Percentiles rank a stretch among this genome's conserved stretches.
phyloP scores from a whole-genome alignment of 2,113 vertebrate genomes.

The Stegastes partitus region DNA sequence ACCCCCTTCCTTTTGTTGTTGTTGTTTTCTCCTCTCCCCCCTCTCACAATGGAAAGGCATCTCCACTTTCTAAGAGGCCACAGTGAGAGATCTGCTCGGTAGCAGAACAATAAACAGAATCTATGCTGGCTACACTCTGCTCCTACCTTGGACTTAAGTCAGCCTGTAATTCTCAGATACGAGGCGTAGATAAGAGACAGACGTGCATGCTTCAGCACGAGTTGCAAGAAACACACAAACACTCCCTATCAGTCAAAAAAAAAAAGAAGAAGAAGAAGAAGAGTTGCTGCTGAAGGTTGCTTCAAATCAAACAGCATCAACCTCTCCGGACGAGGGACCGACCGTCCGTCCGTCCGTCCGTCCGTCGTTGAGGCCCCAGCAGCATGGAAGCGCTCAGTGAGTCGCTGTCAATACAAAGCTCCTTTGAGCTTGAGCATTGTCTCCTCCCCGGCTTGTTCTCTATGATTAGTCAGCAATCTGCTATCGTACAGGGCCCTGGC shows the following conservation, averaged over 20 bases:
- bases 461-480: slow-evolving; percentile 87
- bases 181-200: slow-evolving; percentile 45
- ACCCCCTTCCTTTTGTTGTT: slow-evolving; percentile 79
- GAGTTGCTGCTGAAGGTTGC: slow-evolving; percentile 22
- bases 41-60: slow-evolving; percentile 73
- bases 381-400: slow-evolving; percentile 42
- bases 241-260: slow-evolving; percentile 11
- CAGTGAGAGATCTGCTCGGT: slow-evolving; percentile 61
- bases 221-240: slow-evolving; percentile 19
- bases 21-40: slow-evolving; percentile 71
- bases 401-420: slow-evolving; percentile 77
- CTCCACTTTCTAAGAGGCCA: slow-evolving; percentile 71
- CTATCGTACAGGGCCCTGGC: slow-evolving; percentile 81
- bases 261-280: too few species aligned
- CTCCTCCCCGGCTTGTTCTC: slow-evolving; percentile 67
- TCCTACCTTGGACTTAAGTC: slow-evolving; percentile 66
- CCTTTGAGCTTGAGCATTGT: slow-evolving; percentile 76
- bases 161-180: slow-evolving; percentile 37
- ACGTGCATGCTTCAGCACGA: slow-evolving; percentile 7
- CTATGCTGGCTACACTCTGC: slow-evolving; percentile 33
- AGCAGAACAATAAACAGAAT: slow-evolving; percentile 68
- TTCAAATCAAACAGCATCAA: slow-evolving; percentile 38
- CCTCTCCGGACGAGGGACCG: slow-evolving; percentile 20
- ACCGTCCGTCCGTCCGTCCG: too few species aligned
- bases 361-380: slow-evolving; percentile 58